Conservation (phyloP, 2,888 invertebrate species). For the Tineola bisselliella region DNA sequence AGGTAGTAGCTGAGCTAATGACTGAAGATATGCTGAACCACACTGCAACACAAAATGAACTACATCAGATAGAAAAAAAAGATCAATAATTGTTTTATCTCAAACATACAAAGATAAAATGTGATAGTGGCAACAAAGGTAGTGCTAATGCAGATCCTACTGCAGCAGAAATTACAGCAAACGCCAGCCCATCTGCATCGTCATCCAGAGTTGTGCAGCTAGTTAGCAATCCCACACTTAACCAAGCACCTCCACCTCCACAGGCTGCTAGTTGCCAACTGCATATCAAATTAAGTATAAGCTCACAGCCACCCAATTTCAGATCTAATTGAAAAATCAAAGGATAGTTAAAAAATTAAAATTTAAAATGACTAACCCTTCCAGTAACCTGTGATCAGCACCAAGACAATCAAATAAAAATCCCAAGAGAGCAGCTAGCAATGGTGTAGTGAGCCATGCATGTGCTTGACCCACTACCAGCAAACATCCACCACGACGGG, state of each 20-base stretch:
- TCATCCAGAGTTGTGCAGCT: slow-evolving; percentile 20
- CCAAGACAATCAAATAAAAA: slow-evolving; percentile 20
- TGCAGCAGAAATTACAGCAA: neutral
- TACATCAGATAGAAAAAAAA: neutral
- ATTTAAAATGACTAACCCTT: slow-evolving; percentile 24
- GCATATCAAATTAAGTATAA: neutral
- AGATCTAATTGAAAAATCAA: neutral
- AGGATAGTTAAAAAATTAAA: neutral
- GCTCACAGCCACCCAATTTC: neutral
- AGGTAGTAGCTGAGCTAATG: slow-evolving; percentile 23
- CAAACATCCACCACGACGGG: slow-evolving; percentile 13
- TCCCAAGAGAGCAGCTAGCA: slow-evolving; percentile 24
- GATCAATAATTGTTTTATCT: slow-evolving; percentile 16
- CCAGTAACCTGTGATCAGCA: slow-evolving; percentile 23
- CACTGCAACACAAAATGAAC: slow-evolving; percentile 30
- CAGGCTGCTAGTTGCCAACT: slow-evolving; percentile 38
- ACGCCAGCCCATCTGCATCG: slow-evolving; percentile 20
- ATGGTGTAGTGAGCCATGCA: slow-evolving; percentile 31
- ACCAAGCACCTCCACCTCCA: slow-evolving; percentile 44
- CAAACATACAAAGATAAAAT: slow-evolving; percentile 28
- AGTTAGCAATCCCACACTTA: slow-evolving; percentile 34
- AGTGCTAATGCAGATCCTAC: slow-evolving; percentile 20
- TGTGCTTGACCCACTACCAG: slow-evolving; percentile 21
- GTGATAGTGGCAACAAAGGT: slow-evolving; percentile 32
- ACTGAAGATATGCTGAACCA: slow-evolving; percentile 31